Evolutionary conservation across 2,113 vertebrate genomes (phyloP), one percentile per base, ranked within the genome.

Genomic region (Caracal caracal): DNA sequence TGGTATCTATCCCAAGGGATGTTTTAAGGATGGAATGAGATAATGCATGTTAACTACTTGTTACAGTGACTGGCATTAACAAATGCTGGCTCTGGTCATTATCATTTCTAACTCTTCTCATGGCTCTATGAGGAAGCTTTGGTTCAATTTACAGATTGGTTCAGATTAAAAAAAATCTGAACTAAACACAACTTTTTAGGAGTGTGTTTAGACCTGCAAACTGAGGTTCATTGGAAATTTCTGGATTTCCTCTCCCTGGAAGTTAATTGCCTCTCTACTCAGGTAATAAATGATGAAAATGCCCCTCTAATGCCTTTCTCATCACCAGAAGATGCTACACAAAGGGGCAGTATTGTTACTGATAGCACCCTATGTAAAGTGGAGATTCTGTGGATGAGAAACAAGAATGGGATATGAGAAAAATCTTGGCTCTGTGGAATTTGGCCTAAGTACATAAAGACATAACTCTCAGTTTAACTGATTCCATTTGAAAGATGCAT

Each of bases 401-500:
- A 35, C 43, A 88, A 56, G 82, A 56, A 40, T 66, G 13, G 73
- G 93, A 37, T 6, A 91, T 75, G 35, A 91, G 63, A 73, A 43
- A 84, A 70, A 79, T 30, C 75, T 80, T 86, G 87, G 30, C 15
- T 95, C 47, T 78, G 19, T 65, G 79, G 92, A 70, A 22, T 51
- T 93, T 96, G 87, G 47, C 80, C 61, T 92, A 53, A 84, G 82
- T 20, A 78, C 37, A 61, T 16, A 8, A 95, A 80, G 70, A 59
- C 59, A 76, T 90, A 95, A 87, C n/a, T 92, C 81, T 93, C n/a
- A 35, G 33, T 87, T 89, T 87, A 97, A 92, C 70, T 0, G 17
- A 88, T 78, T 70, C 71, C 37, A 1, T 89, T 92, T 92, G 71
- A 94, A 96, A 96, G 94, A 88, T 56, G 51, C 43, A 66, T 90